These are phyloP conservation scores for Oscheius sp. DNA, from an alignment of 1,140 invertebrate species.

Conservation along the genomic window DNA sequence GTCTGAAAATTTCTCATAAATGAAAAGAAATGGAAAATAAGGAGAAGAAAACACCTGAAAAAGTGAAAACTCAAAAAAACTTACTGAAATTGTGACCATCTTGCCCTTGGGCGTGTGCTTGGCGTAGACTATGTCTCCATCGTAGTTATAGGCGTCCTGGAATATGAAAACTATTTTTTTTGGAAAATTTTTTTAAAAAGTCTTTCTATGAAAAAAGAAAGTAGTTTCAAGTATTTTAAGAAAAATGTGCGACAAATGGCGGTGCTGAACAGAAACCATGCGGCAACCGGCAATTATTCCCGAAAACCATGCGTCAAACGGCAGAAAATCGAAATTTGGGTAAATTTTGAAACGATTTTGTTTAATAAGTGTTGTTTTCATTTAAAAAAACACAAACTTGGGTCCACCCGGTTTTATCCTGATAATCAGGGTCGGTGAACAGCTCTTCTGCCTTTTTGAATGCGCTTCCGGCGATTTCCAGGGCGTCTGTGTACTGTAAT, in stretches of 20 bases:
- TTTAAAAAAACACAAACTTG: neutral
- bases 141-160: neutral
- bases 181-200: neutral
- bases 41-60: neutral
- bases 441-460: slow-evolving; percentile 26
- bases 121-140: slow-evolving; percentile 5
- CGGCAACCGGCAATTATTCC: neutral
- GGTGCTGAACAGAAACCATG: neutral
- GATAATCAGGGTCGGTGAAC: neutral
- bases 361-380: neutral
- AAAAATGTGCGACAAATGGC: neutral
- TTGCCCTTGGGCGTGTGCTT: neutral
- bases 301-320: too few species aligned
- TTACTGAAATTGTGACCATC: slow-evolving; percentile 16
- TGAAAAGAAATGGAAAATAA: neutral
- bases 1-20: neutral
- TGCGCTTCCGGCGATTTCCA: neutral
- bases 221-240: neutral
- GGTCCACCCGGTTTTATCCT: neutral
- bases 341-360: neutral
- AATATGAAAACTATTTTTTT: neutral
- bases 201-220: neutral
- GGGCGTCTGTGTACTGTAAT: slow-evolving; percentile 8
- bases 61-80: neutral
- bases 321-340: too few species aligned